Conservation (phyloP, 2,797 vertebrate species). For the Acanthiza pusilla region DNA sequence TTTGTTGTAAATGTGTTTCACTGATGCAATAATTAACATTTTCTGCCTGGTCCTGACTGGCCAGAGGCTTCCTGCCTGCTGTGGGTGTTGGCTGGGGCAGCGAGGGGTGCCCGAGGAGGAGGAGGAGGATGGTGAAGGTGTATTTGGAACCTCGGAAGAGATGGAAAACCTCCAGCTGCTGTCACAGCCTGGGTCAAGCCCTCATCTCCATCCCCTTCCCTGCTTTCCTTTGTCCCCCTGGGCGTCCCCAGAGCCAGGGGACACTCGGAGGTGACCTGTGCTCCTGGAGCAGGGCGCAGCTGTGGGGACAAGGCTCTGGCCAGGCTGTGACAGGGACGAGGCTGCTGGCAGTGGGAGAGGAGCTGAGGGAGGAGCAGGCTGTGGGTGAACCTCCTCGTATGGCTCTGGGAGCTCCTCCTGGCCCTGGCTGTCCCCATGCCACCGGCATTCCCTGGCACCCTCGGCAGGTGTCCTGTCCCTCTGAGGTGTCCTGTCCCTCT, state of each 20-base stretch:
- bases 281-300: neutral
- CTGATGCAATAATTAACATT: neutral
- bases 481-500: no score
- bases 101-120: neutral
- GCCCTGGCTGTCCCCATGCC: no score
- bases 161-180: neutral
- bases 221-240: neutral
- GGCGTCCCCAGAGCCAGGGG: neutral
- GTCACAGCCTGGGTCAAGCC: neutral
- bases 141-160: neutral
- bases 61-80: neutral
- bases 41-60: neutral
- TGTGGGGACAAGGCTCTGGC: fast-evolving
- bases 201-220: neutral
- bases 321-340: fast-evolving
- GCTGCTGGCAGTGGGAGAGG: constrained; percentile 15
- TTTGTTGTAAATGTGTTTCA: neutral
- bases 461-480: neutral
- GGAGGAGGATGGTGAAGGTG: neutral
- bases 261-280: neutral
- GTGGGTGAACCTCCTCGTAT: neutral
- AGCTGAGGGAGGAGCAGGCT: constrained; percentile 5
- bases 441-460: no score
- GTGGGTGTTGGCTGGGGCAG: neutral
- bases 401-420: no score